Evolutionary conservation across 1,140 invertebrate genomes (phyloP), one percentile per base, ranked within the genome.

Genomic region (Sminthurides bifidus): DNA sequence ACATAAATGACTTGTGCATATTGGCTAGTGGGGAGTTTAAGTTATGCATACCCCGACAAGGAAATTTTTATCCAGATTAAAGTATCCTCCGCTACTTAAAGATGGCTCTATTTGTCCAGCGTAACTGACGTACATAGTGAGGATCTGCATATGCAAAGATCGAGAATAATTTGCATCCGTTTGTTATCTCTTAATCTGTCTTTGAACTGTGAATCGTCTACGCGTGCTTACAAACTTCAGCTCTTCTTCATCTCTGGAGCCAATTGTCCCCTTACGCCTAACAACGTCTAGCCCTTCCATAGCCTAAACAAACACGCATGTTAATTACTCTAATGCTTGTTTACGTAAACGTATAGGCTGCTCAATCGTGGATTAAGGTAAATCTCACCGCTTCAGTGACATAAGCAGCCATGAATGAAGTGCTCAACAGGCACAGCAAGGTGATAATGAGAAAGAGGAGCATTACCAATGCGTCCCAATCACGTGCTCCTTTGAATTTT

Each of bases 51-150:
- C 35, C 27, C 35, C 55, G 14, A 61, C 59, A 17, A 61, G 48
- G 23, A 61, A 61, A 2, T 37, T 27, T 23, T 55, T 54, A 37
- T 61, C 51, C 6, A 61, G 17, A 2, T 31, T 21, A 45, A 53
- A 44, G 29, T 51, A 57, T 8, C 44, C 44, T 24, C 59, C 59
- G n/a, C 50, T 40, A 2, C 45, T 26, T 12, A 61, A 30, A 1
- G 54, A 51, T 0, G 52, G 57, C 35, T 57, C 55, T 21, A 54
- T 55, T 14, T 58, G 56, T 6, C 55, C 55, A 24, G 59, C 31
- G 21, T 58, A 61, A 29, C 59, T 61, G 44, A 58, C 53, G 30
- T 61, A 61, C 46, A 61, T 50, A 24, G 51, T 58, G 1, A 61
- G 17, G 40, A 55, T 54, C 53, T 55, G 17, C 12, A 46, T 14